A percentile compares a stretch with the other conserved stretches of the same genome.
Evolutionary conservation across 2,113 vertebrate species (phyloP).

Genomic region (Hippopotamus amphibius): DNA sequence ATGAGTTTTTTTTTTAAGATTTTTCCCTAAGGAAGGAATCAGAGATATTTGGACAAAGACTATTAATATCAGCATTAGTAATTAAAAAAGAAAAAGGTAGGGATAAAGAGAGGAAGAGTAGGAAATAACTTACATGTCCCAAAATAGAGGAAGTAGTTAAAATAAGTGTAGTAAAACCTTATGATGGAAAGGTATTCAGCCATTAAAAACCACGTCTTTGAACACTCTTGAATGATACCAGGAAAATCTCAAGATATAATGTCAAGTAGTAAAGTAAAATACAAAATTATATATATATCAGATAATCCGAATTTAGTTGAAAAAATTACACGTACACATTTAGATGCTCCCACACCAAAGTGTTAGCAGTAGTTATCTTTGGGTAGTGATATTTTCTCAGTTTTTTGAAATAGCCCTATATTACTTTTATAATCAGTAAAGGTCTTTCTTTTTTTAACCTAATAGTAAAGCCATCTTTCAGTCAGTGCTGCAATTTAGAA

Average conservation of each 20-base stretch:
- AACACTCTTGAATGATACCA: slow-evolving; percentile 6
- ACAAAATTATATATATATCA: neutral
- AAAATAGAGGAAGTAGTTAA: slow-evolving; percentile 44
- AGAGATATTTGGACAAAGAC: slow-evolving; percentile 5
- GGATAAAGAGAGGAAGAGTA: neutral
- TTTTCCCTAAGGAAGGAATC: slow-evolving; percentile 44
- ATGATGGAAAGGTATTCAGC: neutral
- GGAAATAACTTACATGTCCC: slow-evolving; percentile 26
- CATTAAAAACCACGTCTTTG: slow-evolving; percentile 49
- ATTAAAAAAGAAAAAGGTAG: slow-evolving; percentile 1
- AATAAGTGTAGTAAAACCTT: slow-evolving; percentile 39
- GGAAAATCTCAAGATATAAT: neutral
- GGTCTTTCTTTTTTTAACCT: neutral
- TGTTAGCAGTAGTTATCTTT: slow-evolving; percentile 2
- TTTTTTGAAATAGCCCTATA: neutral
- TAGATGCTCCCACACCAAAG: neutral
- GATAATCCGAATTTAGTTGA: slow-evolving; percentile 27
- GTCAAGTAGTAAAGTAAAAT: slow-evolving; percentile 34
- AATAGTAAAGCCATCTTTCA: neutral
- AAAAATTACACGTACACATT: neutral
- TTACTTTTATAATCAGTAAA: neutral
- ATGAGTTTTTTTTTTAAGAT: slow-evolving; percentile 9
- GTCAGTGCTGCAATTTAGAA: neutral
- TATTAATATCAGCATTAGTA: slow-evolving; percentile 50
- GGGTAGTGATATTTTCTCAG: neutral